Evolutionary conservation across 2,888 invertebrate genomes (phyloP).

Genomic region (Chouioia cunea): DNA sequence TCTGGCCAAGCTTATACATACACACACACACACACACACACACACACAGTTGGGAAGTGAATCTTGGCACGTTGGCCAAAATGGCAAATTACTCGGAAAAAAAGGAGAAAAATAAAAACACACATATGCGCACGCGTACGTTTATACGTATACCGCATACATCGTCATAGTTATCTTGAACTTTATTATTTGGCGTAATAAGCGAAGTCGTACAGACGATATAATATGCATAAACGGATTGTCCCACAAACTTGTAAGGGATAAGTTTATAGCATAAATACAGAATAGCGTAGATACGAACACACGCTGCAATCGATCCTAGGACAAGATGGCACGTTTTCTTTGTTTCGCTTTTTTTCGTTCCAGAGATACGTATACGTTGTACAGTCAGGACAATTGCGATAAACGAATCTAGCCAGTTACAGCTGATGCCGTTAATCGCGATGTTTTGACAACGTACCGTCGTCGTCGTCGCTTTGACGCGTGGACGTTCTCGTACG

Average conservation of each 20-base stretch:
- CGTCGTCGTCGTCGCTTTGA: background rate
- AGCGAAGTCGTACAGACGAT: constrained; percentile 64
- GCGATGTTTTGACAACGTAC: no score
- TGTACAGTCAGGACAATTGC: no score
- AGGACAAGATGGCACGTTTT: no score
- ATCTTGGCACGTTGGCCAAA: constrained; percentile 57
- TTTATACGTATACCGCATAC: no score
- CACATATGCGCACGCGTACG: no score
- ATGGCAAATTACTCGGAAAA: constrained; percentile 49
- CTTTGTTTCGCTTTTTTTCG: no score
- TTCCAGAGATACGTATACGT: no score
- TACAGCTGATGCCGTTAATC: no score
- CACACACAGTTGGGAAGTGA: constrained; percentile 27
- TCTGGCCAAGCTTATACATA: no score
- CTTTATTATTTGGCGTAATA: constrained; percentile 64
- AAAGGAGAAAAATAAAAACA: constrained; percentile 7
- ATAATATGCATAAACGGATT: constrained; percentile 68
- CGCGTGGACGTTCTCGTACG: no score
- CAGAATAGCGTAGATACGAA: background rate
- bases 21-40: no score
- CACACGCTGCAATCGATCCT: background rate
- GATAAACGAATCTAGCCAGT: no score
- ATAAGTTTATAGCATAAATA: constrained; percentile 59
- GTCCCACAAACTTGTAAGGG: constrained; percentile 68
- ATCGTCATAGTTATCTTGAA: constrained; percentile 60